Evolutionary conservation across 2,888 invertebrate genomes (phyloP), one percentile per base, ranked within the genome.

Genomic region (Lepidonotus clava): DNA sequence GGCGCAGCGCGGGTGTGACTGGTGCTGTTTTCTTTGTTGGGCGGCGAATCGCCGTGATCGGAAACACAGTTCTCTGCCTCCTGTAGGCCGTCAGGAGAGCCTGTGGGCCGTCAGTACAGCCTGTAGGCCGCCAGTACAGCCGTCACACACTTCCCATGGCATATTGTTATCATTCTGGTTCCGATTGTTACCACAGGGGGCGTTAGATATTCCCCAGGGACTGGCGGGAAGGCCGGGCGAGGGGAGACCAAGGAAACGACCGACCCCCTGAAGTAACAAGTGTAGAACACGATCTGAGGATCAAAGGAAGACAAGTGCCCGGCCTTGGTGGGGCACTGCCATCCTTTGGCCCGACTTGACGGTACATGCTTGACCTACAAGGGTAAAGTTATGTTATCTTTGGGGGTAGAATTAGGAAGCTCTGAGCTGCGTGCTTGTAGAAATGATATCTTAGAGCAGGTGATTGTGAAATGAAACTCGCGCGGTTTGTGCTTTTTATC

Each of bases 21-120:
- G 24, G 41, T 32, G 80, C 46, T 80, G 80, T 80, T 80, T 80
- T 80, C 32, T 32, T 80, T 80, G 41, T 41, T 80, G 76, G 76
- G 21, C n/a, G 76, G 36, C 36, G 76, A 36, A 21, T 46, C 18
- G 28, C 46, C 41, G 28, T 80, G 80, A 80, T 80, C 51, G 21
- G 51, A 80, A 80, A 80, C 80, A 41, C 80, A 80, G 80, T 41
- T 5, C 18, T 8, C 36, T n/a, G 36, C 21, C 71, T 71, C 18
- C 71, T 66, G 11, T 14, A 24, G n/a, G 4, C 24, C 66, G 2
- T 34, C 34, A 4, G n/a, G n/a, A n/a, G n/a, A n/a, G n/a, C n/a
- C n/a, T n/a, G n/a, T n/a, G n/a, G n/a, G n/a, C n/a, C n/a, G n/a
- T n/a, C n/a, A n/a, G n/a, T n/a, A n/a, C n/a, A n/a, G n/a, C n/a